Evolutionary conservation across 1,140 invertebrate genomes (phyloP), one percentile per base, ranked within the genome.

Genomic region (Hydropsyche tenuis): DNA sequence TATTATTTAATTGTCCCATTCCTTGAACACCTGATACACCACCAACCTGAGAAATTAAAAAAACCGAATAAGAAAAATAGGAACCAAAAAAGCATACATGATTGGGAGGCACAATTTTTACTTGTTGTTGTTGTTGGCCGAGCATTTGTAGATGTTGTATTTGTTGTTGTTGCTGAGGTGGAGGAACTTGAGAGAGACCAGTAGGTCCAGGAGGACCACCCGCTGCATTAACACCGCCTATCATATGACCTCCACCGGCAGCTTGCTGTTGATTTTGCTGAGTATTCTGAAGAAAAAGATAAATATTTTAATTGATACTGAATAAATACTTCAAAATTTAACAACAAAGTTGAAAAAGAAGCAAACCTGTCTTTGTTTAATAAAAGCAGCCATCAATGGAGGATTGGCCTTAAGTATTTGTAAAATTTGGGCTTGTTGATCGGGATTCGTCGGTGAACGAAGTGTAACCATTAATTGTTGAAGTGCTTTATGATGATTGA

Each of bases 361-460:
- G 1, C 78, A 76, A 60, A 90, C 89, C 85, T 94, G 91, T 81
- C 94, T 87, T 84, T 97, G 94, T 83, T 96, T 96, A 68, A 99
- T 96, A 80, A 98, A 97, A 62, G 96, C 95, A 69, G 96, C 96
- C 96, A 98, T 98, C 11, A 99, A 87, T 73, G 94, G 94, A 53
- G 96, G 96, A 87, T 98, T 96, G 56, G 92, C 92, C 83, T 97
- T 97, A 53, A 99, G 89, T 79, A 99, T 96, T 78, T 92, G 90
- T 25, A 98, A 86, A 64, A 98, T 94, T 85, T 97, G 94, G 80
- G 94, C 91, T 80, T 98, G 96, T 80, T 97, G 95, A 79, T 97
- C 95, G 60, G 93, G 93, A n/a, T 92, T 92, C 72, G 90, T 91
- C 14, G 95, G 95, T 79, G 93, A 94, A 78, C 94, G 91, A 25